Base-by-base conservation (phyloP, 2,888 invertebrate genomes). In the Parnassius glacialis region DNA sequence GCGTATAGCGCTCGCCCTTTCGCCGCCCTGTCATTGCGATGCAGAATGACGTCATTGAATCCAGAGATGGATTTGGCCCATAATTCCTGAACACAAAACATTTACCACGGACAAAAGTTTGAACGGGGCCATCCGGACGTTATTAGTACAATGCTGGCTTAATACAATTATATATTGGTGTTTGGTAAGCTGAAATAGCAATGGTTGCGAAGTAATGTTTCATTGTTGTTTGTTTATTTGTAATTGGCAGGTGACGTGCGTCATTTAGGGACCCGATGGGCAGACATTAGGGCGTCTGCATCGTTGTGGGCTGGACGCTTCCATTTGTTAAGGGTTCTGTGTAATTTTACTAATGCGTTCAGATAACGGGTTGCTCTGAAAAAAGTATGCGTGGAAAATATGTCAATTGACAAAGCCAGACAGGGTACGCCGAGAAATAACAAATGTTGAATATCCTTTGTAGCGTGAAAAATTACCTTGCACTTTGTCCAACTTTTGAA, bases 251-350 rank as follows among this genome's bases (percentile, higher is more conserved):
- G 80, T 88, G 89, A 89, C 87, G 87, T 85, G 48, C 81, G 81
- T 85, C 88, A 87, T 90, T 90, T 89, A 87, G 84, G 82, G 83
- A 74, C 74, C 84, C 89, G 89, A 90, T 90, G 89, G 90, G 84
- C 80, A 79, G 80, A 87, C 90, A 90, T 90, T 90, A 90, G 85
- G 82, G 83, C 78, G 90, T 90, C 90, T 90, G 87, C 83, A 77
- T 75, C 74, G 81, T 84, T 84, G 85, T 82, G 83, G 80, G 78
- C 74, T 75, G 75, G 75, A 74, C 75, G 76, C 74, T 83, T 81
- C 85, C 87, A 87, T 89, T 90, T 87, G 84, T 80, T 79, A 80
- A 81, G 85, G 85, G 84, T 74, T 78, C 78, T 70, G 73, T 74
- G 85, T 85, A 86, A 88, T 89, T 87, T 85, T 74, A 82, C 79